Evolutionary conservation across 2,113 vertebrate genomes (phyloP).

Genomic region (Rhodinocichla rosea): DNA sequence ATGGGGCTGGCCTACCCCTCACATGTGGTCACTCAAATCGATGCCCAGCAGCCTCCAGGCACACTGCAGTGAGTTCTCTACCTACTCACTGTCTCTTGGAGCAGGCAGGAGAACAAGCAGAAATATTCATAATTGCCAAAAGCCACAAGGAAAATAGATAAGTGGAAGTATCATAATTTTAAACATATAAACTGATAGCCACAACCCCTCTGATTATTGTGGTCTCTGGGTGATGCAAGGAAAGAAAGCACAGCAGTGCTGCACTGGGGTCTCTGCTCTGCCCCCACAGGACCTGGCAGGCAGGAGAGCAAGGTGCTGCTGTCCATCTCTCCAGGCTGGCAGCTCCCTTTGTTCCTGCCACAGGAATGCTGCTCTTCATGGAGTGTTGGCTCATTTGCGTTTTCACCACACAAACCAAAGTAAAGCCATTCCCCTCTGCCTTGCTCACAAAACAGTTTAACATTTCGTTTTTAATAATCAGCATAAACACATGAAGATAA

Average conservation of each 20-base stretch:
- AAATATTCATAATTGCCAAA: background rate
- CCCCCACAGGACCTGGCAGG: background rate
- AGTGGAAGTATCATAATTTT: background rate
- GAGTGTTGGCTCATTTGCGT: background rate
- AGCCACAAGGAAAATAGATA: background rate
- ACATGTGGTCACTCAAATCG: background rate
- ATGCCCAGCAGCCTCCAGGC: background rate
- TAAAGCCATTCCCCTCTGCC: background rate
- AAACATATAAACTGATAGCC: background rate
- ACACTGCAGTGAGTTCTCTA: background rate
- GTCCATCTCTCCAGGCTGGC: background rate
- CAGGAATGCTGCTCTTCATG: background rate
- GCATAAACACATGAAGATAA: background rate
- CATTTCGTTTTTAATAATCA: slow-evolving; percentile 13
- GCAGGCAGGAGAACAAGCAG: background rate
- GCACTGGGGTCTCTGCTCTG: background rate
- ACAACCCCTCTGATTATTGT: background rate
- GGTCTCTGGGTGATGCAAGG: background rate
- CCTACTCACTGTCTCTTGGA: background rate
- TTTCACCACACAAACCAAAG: background rate
- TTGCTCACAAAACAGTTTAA: slow-evolving; percentile 7
- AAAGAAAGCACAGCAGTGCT: background rate
- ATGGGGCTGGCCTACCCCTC: background rate
- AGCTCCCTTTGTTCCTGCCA: slow-evolving; percentile 15
- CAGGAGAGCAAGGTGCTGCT: background rate